Conservation (phyloP, 2,888 invertebrate species). For the Nemotelus nigrinus region DNA sequence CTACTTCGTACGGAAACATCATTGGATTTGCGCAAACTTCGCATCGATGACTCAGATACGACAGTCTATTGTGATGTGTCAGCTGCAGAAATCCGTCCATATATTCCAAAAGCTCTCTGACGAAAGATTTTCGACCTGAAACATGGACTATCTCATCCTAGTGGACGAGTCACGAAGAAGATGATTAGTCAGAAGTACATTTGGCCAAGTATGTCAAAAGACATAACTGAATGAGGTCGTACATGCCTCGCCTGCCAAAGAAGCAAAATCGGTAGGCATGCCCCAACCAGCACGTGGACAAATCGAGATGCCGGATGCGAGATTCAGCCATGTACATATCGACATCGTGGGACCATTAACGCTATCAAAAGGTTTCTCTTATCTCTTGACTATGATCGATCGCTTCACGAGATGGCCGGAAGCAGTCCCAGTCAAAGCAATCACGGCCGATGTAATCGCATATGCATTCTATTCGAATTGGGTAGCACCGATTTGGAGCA, state of each 20-base stretch:
- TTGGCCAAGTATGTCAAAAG: conserved; percentile 45
- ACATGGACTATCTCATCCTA: conserved; percentile 49
- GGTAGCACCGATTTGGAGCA: conserved; percentile 62
- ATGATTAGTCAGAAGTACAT: conserved; percentile 43
- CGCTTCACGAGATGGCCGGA: too few species aligned
- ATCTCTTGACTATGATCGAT: too few species aligned
- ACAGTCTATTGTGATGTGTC: conserved; percentile 6
- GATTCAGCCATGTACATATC: conserved; percentile 57
- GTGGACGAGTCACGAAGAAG: conserved; percentile 32
- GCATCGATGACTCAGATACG: conserved; percentile 28
- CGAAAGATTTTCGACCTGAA: conserved; percentile 46
- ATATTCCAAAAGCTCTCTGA: conserved; percentile 40
- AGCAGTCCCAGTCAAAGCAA: conserved; percentile 52
- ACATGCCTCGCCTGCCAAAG: not conserved
- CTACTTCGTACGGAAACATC: conserved; percentile 11
- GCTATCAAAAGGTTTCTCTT: conserved; percentile 45
- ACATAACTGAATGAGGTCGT: not conserved
- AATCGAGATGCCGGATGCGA: not conserved
- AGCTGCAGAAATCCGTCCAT: not conserved
- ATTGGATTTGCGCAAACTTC: conserved; percentile 22
- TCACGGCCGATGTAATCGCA: conserved; percentile 54
- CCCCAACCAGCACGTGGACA: not conserved
- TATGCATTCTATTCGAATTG: conserved; percentile 58
- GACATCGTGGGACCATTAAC: conserved; percentile 60
- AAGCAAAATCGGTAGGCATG: not conserved